These are phyloP conservation scores for Nomada fabriciana DNA, from an alignment of 2,888 invertebrate species.

Conservation along the genomic window DNA sequence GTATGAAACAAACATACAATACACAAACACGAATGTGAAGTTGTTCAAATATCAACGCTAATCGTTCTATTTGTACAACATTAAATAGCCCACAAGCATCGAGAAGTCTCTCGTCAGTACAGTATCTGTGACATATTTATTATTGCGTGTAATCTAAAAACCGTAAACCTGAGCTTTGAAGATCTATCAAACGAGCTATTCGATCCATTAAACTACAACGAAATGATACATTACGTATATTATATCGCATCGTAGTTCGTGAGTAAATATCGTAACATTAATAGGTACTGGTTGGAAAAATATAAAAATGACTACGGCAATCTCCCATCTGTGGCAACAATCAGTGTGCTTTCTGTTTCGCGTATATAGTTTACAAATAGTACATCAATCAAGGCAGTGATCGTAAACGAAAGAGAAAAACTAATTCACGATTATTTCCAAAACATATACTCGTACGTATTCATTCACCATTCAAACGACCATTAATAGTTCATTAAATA, in stretches of 20 bases:
- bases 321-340: constrained; percentile 5
- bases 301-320: constrained; percentile 37
- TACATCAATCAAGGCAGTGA: constrained; percentile 67
- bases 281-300: constrained; percentile 36
- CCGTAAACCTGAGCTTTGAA: constrained; percentile 46
- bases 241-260: constrained; percentile 12
- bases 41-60: constrained; percentile 9
- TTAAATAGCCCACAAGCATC: constrained; percentile 51
- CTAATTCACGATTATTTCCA: constrained; percentile 54
- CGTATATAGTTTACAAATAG: constrained; percentile 56
- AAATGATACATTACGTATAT: constrained; percentile 8
- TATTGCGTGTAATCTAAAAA: constrained; percentile 35
- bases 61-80: constrained; percentile 50
- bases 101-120: constrained; percentile 28
- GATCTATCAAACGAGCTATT: neutral
- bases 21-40: constrained; percentile 30
- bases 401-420: constrained; percentile 59
- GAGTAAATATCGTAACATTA: constrained; percentile 26
- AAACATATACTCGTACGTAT: constrained; percentile 47
- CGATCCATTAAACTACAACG: constrained; percentile 19
- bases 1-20: constrained; percentile 14
- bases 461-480: constrained; percentile 44
- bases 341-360: constrained; percentile 3
- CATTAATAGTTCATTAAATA: constrained; percentile 33
- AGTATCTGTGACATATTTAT: constrained; percentile 22